A percentile compares a stretch with the other conserved stretches of the same genome.
Evolutionary conservation across 2,888 invertebrate genomes (phyloP).

Genomic region (Amphimallon solstitiale): DNA sequence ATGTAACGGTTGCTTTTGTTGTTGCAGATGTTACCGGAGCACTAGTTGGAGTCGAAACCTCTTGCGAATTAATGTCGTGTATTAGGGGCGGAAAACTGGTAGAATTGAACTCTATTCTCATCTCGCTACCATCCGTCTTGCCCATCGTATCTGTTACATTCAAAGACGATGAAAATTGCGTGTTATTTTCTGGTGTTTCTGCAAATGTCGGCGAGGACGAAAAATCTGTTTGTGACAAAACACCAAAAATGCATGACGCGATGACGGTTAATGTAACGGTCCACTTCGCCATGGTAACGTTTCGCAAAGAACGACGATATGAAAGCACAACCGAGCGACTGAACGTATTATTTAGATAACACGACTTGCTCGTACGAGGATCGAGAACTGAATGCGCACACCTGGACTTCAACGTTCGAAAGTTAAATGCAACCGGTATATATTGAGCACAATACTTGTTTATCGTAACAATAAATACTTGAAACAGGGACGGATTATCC

Average conservation of each 20-base stretch:
- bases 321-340: neutral
- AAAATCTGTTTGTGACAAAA: slow-evolving; percentile 9
- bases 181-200: neutral
- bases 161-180: neutral
- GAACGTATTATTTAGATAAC: neutral
- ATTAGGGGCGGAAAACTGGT: slow-evolving; percentile 21
- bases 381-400: slow-evolving; percentile 33
- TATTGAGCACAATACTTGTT: slow-evolving; percentile 28
- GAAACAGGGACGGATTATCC: neutral
- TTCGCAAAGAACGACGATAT: slow-evolving; percentile 13
- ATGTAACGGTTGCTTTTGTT: neutral
- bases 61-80: neutral
- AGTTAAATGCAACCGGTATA: slow-evolving; percentile 36
- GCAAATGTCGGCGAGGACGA: neutral
- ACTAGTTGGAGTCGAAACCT: neutral
- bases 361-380: slow-evolving; percentile 27
- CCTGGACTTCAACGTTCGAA: slow-evolving; percentile 35
- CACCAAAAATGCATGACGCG: slow-evolving; percentile 5
- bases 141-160: neutral
- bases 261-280: slow-evolving; percentile 14
- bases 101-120: neutral
- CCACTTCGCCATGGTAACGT: slow-evolving; percentile 29
- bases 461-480: slow-evolving; percentile 21
- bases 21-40: neutral
- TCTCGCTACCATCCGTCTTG: neutral